phyloP scores from a whole-genome alignment of 30 jellyfish, hydroid and myxozoan species.

The Cassiopea andromeda region DNA sequence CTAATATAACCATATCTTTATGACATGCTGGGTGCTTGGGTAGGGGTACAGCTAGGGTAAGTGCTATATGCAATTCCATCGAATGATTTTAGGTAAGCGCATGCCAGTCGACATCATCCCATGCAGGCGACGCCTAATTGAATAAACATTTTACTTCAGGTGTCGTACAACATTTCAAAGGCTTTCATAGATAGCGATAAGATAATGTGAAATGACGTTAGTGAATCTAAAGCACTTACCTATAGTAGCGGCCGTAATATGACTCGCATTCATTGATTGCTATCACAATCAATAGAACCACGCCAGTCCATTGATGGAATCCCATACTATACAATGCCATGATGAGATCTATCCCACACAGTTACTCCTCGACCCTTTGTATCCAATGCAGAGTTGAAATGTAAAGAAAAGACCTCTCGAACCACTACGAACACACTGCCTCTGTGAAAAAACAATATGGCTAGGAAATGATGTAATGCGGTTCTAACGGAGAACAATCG shows the following conservation, averaged over 20 bases:
- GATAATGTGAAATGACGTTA: too few relatives aligned
- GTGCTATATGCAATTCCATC: too few relatives aligned
- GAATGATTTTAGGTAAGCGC: too few relatives aligned
- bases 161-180: background rate
- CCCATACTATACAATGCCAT: background rate
- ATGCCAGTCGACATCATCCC: too few relatives aligned
- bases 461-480: background rate
- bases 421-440: background rate
- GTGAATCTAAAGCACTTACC: background rate
- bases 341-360: background rate
- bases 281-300: conserved; percentile 4
- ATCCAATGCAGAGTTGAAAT: background rate
- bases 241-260: conserved; percentile 2
- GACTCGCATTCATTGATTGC: conserved; percentile 13
- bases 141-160: background rate
- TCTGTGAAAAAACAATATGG: background rate
- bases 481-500: background rate
- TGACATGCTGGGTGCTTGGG: too few relatives aligned
- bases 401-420: background rate
- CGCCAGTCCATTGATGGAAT: background rate
- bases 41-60: too few relatives aligned
- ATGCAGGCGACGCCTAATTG: too few relatives aligned
- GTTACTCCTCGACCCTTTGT: background rate
- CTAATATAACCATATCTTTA: too few relatives aligned
- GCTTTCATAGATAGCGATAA: background rate